Base-by-base conservation (phyloP, 2,797 vertebrate genomes). In the Tarsius wallacei region DNA sequence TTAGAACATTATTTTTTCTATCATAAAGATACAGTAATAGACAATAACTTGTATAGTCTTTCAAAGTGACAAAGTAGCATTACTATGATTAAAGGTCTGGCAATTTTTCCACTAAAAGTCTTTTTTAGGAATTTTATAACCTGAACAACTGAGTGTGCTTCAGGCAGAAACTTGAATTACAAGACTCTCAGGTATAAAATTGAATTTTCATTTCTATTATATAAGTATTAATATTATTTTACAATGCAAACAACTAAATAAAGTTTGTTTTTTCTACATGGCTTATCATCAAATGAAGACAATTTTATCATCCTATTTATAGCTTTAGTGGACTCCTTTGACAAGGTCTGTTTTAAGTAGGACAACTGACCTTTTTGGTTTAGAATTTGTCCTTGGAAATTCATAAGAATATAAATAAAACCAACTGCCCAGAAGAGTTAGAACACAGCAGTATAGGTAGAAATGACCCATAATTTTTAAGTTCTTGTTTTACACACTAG, bases 111-210 rank as follows among this genome's bases (percentile, higher is more conserved):
- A 96, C 55, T 80, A 63, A 57, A 85, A 55, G 19, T 6, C 9
- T 88, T 28, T 92, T 96, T 90, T 74, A 93, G 17, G 21, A 95
- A 93, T 87, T 88, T 93, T 93, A 81, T 70, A 92, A 93, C 33
- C 33, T 33, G 19, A 96, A 84, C 8, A 87, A 87, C 33, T 90
- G 28, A 88, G 82, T 74, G n/a, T 96, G 57, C n/a, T 81, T 93
- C 57, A 88, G 33, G 53, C 31, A 95, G 71, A 94, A 95, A 96
- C 10, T 82, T 59, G 70, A 81, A 49, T 93, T 94, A 95, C 0
- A 91, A 91, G 42, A 47, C 8, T 6, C 51, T 90, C n/a, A 94
- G n/a, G 70, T 26, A 16, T 66, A 95, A 97, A 97, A 93, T 0
- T 84, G 33, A 84, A 68, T 90, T 85, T 90, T 95, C 51, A 74